These are phyloP conservation scores for Lordiphosa fenestrarum DNA, from an alignment of 2,888 invertebrate species.

Conservation along the genomic window DNA sequence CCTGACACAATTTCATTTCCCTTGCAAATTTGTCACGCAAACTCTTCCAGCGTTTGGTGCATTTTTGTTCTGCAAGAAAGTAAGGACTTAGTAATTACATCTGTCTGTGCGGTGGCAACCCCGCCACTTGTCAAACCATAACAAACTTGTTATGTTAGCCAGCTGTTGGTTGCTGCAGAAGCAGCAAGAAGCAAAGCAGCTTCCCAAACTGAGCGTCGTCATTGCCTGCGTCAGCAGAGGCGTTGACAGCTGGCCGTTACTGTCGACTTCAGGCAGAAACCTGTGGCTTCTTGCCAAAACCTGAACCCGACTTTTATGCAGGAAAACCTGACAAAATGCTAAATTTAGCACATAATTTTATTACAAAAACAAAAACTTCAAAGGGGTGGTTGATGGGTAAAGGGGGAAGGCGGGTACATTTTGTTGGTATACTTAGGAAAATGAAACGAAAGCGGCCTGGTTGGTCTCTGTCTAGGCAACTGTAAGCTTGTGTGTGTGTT, in stretches of 20 bases:
- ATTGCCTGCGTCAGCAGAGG: constrained; percentile 32
- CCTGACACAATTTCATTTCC: constrained; percentile 77
- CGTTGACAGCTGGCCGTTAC: constrained; percentile 35
- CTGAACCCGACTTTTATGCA: constrained; percentile 15
- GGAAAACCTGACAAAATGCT: constrained; percentile 2
- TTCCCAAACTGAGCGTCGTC: constrained; percentile 31
- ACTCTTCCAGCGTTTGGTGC: constrained; percentile 78
- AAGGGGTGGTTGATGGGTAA: constrained; percentile 1
- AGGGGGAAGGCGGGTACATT: constrained; percentile 18
- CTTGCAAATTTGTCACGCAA: constrained; percentile 78
- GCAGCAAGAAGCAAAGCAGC: constrained; percentile 40
- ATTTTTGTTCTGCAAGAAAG: constrained; percentile 71
- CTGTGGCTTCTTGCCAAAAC: constrained; percentile 25
- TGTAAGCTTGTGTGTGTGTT: constrained; percentile 2
- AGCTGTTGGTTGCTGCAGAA: constrained; percentile 47
- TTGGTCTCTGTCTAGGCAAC: constrained; percentile 33
- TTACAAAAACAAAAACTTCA: constrained; percentile 20
- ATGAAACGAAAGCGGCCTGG: constrained; percentile 68
- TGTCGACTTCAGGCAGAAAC: constrained; percentile 33
- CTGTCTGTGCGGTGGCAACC: constrained; percentile 1
- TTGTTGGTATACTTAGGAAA: constrained; percentile 51
- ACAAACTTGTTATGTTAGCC: constrained; percentile 34
- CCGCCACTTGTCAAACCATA: constrained; percentile 20
- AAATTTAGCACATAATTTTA: constrained; percentile 9
- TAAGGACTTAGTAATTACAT: not conserved